These are phyloP conservation scores for Odocoileus hemionus DNA, from an alignment of 2,113 vertebrate species.

Conservation along the genomic window DNA sequence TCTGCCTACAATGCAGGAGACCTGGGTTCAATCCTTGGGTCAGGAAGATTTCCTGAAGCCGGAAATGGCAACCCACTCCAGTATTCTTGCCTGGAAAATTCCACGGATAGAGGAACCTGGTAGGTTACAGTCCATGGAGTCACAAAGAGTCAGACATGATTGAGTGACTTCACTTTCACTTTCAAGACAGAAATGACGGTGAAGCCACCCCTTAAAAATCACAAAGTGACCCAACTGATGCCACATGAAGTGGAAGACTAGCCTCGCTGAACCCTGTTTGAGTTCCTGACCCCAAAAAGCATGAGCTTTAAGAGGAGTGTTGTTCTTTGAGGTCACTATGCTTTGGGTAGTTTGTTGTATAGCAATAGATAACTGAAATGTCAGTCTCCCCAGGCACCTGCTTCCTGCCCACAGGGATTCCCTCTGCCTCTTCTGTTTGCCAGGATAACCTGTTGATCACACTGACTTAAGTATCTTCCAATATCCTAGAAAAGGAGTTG, in stretches of 20 bases:
- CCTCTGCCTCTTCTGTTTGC: background rate
- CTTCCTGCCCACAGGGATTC: rapidly evolving
- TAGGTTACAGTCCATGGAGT: no score
- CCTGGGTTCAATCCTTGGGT: no score
- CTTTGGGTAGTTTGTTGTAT: background rate
- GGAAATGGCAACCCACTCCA: no score
- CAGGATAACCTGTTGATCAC: background rate
- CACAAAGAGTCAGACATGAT: no score
- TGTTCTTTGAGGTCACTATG: background rate
- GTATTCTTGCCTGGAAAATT: no score
- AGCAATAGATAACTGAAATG: background rate
- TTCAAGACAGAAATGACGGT: background rate
- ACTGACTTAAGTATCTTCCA: background rate
- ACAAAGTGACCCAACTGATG: background rate
- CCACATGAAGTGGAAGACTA: background rate
- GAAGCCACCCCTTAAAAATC: background rate
- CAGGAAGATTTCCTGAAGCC: no score
- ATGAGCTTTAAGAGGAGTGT: background rate
- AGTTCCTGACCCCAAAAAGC: background rate
- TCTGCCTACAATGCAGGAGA: no score
- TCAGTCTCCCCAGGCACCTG: rapidly evolving
- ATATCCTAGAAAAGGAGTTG: rapidly evolving
- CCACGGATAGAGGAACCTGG: no score
- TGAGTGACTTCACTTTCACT: no score
- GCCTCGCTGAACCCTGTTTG: background rate